A percentile compares a stretch with the other conserved stretches of the same genome.
Conservation (phyloP, 2,888 invertebrate genomes). For the Taphrorychus bicolor region DNA sequence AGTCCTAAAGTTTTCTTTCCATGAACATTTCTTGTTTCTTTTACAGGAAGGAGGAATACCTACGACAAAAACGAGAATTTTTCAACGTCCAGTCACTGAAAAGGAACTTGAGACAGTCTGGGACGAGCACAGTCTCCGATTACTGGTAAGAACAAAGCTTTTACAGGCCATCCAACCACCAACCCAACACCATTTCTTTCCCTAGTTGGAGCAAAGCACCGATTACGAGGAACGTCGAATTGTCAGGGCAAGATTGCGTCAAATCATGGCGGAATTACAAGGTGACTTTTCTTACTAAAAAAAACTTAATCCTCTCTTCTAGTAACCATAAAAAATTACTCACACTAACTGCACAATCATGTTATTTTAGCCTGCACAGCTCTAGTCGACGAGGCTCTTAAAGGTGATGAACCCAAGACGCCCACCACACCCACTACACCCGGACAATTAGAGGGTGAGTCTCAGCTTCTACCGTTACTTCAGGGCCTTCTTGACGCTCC, state of each 20-base stretch:
- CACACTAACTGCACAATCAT: constrained; percentile 7
- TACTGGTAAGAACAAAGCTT: constrained; percentile 68
- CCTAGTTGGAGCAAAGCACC: constrained; percentile 82
- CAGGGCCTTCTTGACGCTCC: constrained; percentile 68
- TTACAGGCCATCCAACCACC: too few species aligned
- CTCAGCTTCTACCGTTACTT: constrained; percentile 72
- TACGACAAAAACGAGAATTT: constrained; percentile 54
- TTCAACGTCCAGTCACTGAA: constrained; percentile 61
- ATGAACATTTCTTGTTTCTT: too few species aligned
- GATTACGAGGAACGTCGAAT: constrained; percentile 88
- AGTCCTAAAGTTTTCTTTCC: too few species aligned
- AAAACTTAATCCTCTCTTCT: background rate
- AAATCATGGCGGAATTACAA: constrained; percentile 87
- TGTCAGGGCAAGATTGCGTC: constrained; percentile 80
- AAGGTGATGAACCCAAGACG: constrained; percentile 50
- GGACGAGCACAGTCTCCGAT: constrained; percentile 76
- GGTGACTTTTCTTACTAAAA: constrained; percentile 62
- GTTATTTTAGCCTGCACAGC: constrained; percentile 62
- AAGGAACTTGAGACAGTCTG: constrained; percentile 76
- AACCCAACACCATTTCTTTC: too few species aligned
- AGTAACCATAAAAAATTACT: background rate
- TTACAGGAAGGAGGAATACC: constrained; percentile 57
- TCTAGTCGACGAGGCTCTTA: constrained; percentile 62
- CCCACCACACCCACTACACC: constrained; percentile 44
- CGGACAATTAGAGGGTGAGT: constrained; percentile 73